Conservation (phyloP, 35 echinoderm and acorn worm genomes). For the Apostichopus californicus region DNA sequence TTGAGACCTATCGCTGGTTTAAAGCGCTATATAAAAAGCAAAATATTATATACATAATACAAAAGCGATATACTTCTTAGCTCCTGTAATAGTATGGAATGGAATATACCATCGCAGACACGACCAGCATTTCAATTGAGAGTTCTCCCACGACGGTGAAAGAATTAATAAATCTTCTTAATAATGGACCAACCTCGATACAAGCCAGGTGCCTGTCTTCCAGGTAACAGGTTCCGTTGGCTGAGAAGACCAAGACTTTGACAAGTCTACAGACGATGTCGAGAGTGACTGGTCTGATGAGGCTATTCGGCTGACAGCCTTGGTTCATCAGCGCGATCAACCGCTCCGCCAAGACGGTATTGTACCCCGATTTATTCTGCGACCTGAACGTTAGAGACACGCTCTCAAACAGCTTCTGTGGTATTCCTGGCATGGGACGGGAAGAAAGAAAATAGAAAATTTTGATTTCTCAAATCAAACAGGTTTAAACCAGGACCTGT, state of each 20-base stretch:
- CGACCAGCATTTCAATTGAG: too few species aligned
- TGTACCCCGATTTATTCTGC: conserved; percentile 83
- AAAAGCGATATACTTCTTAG: too few species aligned
- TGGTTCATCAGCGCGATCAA: conserved; percentile 91
- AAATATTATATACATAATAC: too few species aligned
- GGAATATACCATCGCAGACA: too few species aligned
- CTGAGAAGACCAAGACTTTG: conserved; percentile 72
- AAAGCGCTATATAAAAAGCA: too few species aligned
- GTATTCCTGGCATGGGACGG: conserved; percentile 2
- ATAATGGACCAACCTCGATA: conserved; percentile 70
- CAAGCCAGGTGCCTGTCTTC: conserved; percentile 89
- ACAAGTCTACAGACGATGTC: conserved; percentile 85
- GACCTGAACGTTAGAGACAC: conserved; percentile 44
- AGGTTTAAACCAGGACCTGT: too few species aligned
- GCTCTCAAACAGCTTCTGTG: conserved; percentile 48
- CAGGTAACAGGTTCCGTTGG: conserved; percentile 72
- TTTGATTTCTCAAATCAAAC: not conserved
- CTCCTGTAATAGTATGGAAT: too few species aligned
- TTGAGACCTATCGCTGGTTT: too few species aligned
- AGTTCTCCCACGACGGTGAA: too few species aligned
- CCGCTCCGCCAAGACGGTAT: conserved; percentile 70
- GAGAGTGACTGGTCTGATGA: conserved; percentile 88
- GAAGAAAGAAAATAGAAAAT: not conserved
- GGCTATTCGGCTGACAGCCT: conserved; percentile 88
- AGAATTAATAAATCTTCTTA: too few species aligned